These are phyloP conservation scores for Sorex araneus DNA, from an alignment of 2,113 vertebrate genomes.

Conservation along the genomic window DNA sequence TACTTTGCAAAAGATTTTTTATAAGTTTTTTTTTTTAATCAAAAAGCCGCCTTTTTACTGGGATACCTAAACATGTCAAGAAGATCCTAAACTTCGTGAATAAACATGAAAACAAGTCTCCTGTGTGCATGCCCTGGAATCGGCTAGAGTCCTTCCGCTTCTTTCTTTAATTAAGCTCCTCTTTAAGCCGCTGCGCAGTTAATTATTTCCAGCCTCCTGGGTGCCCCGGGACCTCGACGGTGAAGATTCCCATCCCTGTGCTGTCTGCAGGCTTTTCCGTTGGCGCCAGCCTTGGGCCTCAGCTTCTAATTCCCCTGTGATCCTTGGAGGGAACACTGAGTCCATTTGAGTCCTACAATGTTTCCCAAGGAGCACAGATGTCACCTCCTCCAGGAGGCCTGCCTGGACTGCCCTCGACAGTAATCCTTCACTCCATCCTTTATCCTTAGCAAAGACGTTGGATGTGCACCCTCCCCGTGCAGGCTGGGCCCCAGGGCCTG, in stretches of 20 bases:
- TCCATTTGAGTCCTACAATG: not conserved
- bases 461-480: not conserved
- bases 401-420: not conserved
- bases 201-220: constrained; percentile 68
- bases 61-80: not conserved
- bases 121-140: not conserved
- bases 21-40: not conserved
- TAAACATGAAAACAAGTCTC: constrained; percentile 43
- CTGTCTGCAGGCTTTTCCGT: constrained; percentile 16
- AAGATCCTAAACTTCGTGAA: constrained; percentile 6
- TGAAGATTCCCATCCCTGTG: not conserved
- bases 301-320: not conserved
- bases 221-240: constrained; percentile 7
- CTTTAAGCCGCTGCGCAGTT: constrained; percentile 49
- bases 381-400: not conserved
- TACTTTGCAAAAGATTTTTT: not conserved
- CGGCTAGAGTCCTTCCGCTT: not conserved
- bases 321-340: not conserved
- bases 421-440: not conserved
- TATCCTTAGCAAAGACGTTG: too few species aligned
- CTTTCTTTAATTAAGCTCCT: constrained; percentile 72
- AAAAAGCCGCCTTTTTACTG: not conserved
- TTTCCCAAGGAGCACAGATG: constrained; percentile 9
- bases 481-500: not conserved
- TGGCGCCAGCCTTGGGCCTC: not conserved